Conservation (phyloP, 2,113 vertebrate genomes). For the Noctilio leporinus region DNA sequence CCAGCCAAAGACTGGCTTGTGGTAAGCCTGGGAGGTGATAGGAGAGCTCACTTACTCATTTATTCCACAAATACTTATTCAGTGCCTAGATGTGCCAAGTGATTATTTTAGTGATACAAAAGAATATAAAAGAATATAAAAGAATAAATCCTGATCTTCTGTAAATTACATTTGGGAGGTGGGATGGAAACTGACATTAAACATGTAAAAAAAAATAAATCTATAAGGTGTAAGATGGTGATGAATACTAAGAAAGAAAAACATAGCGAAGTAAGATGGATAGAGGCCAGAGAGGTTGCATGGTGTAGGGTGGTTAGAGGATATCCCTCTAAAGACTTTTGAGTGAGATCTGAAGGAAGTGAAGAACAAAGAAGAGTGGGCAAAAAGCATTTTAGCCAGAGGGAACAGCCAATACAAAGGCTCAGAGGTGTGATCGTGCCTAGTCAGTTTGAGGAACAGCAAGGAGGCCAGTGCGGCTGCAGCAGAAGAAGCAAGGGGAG, state of each 20-base stretch:
- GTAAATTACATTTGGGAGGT: not conserved
- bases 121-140: not conserved
- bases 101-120: conserved; percentile 20
- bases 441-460: not conserved
- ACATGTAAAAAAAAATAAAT: not conserved
- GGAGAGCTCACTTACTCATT: conserved; percentile 3
- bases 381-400: not conserved
- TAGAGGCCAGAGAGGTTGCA: not conserved
- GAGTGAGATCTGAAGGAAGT: not conserved
- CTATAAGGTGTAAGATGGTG: not conserved
- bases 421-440: not conserved
- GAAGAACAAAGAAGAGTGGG: not conserved
- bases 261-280: not conserved
- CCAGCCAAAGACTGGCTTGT: not conserved
- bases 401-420: not conserved
- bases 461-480: not conserved
- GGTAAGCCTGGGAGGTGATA: not conserved
- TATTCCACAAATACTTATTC: conserved; percentile 17
- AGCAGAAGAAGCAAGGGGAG: not conserved
- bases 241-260: not conserved
- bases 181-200: not conserved
- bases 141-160: not conserved
- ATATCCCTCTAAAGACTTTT: not conserved
- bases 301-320: not conserved
- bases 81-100: not conserved